Conservation (phyloP, 1,140 invertebrate species). For the Orius laevigatus region DNA sequence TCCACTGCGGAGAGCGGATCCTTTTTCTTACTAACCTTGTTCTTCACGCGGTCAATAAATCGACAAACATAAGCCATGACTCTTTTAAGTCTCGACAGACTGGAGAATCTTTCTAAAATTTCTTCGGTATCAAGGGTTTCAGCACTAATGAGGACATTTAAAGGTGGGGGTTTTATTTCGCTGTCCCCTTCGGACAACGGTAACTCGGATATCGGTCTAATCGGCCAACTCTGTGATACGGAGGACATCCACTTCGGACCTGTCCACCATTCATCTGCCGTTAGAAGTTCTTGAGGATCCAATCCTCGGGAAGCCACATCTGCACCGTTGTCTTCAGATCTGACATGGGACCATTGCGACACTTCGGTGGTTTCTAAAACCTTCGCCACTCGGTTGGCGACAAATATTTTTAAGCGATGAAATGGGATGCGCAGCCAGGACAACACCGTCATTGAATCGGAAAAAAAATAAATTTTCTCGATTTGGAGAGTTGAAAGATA, state of each 20-base stretch:
- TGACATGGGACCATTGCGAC: constrained; percentile 28
- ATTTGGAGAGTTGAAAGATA: not conserved
- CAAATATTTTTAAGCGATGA: constrained; percentile 22
- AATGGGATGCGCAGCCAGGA: constrained; percentile 23
- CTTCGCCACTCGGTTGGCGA: constrained; percentile 22
- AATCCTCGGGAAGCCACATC: constrained; percentile 28
- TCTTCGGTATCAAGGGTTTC: too few species aligned
- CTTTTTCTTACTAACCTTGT: too few species aligned
- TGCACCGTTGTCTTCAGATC: constrained; percentile 27
- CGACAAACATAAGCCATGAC: too few species aligned
- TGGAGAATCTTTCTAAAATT: too few species aligned
- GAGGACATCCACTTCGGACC: constrained; percentile 10
- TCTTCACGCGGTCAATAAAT: too few species aligned
- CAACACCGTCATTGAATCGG: constrained; percentile 17
- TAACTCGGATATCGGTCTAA: too few species aligned
- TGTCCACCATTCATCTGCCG: constrained; percentile 18
- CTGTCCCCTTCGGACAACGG: too few species aligned
- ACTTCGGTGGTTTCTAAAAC: constrained; percentile 22
- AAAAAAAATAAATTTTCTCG: constrained; percentile 12
- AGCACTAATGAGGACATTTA: too few species aligned
- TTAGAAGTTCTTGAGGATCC: constrained; percentile 15
- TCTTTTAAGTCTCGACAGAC: too few species aligned
- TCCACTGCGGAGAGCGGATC: not conserved
- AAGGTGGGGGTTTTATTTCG: too few species aligned
- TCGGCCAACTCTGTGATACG: not conserved